Percentiles rank a stretch among this genome's conserved stretches.
phyloP scores from a whole-genome alignment of 2,113 vertebrate species.

The Peromyscus polionotus region DNA sequence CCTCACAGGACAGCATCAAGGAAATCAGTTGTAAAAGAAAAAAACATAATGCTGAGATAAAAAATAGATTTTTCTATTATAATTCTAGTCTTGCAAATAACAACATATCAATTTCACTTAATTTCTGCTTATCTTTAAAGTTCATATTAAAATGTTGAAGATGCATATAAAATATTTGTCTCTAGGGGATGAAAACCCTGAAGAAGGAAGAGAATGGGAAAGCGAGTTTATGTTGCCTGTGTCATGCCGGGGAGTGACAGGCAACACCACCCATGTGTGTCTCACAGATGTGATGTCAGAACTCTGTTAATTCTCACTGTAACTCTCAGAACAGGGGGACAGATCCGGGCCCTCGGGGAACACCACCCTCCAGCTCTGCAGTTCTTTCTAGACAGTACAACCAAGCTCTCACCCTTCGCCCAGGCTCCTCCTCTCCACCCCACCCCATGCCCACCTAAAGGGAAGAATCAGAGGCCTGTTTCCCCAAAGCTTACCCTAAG shows the following conservation, averaged over 20 bases:
- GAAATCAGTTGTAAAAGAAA: not conserved
- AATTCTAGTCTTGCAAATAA: not conserved
- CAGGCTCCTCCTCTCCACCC: not conserved
- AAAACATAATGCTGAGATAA: not conserved
- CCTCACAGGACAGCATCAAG: not conserved
- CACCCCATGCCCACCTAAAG: not conserved
- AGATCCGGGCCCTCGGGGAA: fast-evolving
- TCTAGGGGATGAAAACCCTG: not conserved
- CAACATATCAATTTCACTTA: not conserved
- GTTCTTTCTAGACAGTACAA: not conserved
- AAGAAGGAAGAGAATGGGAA: not conserved
- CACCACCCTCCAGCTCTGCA: not conserved
- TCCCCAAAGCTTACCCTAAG: not conserved
- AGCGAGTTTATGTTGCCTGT: not conserved
- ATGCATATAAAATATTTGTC: not conserved
- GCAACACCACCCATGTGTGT: fast-evolving
- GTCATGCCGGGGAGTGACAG: not conserved
- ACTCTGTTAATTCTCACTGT: too few relatives aligned
- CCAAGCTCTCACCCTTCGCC: fast-evolving
- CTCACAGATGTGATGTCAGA: not conserved
- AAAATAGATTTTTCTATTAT: not conserved
- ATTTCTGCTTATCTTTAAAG: not conserved
- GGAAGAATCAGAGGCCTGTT: conserved; percentile 3
- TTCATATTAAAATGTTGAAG: not conserved
- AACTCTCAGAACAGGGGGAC: too few relatives aligned